Percentiles rank a stretch among this genome's conserved stretches.
Conservation (phyloP, 2,113 vertebrate genomes). For the Rhabdornis inornatus region DNA sequence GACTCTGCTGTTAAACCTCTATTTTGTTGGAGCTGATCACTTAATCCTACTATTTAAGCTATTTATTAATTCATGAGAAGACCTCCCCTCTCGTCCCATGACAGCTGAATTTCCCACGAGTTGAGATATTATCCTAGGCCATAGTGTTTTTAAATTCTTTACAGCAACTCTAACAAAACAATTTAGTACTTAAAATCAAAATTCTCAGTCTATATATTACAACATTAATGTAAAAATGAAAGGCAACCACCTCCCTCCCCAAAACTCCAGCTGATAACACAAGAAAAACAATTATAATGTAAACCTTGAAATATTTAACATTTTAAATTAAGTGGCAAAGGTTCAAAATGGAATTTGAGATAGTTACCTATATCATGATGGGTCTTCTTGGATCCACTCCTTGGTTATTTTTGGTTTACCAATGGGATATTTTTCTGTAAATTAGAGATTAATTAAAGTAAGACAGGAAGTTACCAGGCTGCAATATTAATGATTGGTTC, state of each 20-base stretch:
- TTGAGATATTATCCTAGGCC: background rate
- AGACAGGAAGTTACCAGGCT: background rate
- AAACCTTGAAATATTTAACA: background rate
- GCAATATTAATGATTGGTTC: background rate
- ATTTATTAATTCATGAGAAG: slow-evolving; percentile 24
- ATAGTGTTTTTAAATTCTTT: background rate
- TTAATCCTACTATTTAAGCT: slow-evolving; percentile 42
- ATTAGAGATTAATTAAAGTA: background rate
- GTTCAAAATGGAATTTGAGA: background rate
- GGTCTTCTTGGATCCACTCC: background rate
- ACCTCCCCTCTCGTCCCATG: background rate
- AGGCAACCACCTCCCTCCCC: accelerated
- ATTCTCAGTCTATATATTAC: background rate
- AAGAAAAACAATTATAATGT: background rate
- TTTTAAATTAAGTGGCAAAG: background rate
- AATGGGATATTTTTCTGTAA: background rate
- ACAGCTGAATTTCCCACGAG: background rate
- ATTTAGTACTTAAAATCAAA: background rate
- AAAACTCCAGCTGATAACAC: background rate
- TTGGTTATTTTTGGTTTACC: background rate
- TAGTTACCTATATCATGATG: background rate
- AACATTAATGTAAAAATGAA: background rate
- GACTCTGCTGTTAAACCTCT: slow-evolving; percentile 12
- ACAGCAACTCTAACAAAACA: background rate
- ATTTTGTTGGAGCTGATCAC: slow-evolving; percentile 44